phyloP scores from a whole-genome alignment of 2,888 invertebrate species.

The Hirtodrosophila confusa region DNA sequence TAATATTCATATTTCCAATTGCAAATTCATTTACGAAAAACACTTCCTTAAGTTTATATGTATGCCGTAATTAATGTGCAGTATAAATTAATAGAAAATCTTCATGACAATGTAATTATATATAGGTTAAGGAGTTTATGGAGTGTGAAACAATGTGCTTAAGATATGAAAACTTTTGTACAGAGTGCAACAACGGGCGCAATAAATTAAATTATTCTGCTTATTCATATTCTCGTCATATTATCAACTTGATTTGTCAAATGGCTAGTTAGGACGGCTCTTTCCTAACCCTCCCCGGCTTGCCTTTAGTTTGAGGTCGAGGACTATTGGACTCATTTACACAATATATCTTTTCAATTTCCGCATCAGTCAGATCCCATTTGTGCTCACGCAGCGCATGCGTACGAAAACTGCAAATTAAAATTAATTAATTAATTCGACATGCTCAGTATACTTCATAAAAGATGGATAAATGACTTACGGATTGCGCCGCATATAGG shows the following conservation, averaged over 20 bases:
- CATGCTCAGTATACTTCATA: neutral
- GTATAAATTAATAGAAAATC: slow-evolving; percentile 4
- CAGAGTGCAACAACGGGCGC: slow-evolving; percentile 18
- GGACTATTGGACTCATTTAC: slow-evolving; percentile 17
- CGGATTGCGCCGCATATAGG: slow-evolving; percentile 67
- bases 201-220: neutral
- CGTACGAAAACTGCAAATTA: slow-evolving; percentile 50
- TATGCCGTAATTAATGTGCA: neutral
- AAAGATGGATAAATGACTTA: slow-evolving; percentile 40
- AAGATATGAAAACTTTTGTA: slow-evolving; percentile 40
- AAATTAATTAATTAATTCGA: neutral
- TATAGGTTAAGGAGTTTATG: slow-evolving; percentile 3
- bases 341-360: slow-evolving; percentile 56
- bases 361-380: slow-evolving; percentile 55
- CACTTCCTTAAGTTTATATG: too few relatives aligned
- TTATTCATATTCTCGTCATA: slow-evolving; percentile 15
- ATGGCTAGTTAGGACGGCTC: slow-evolving; percentile 23
- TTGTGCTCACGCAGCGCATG: slow-evolving; percentile 67
- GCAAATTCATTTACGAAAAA: too few relatives aligned
- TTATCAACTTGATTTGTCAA: slow-evolving; percentile 21
- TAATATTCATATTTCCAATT: neutral
- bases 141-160: slow-evolving; percentile 12
- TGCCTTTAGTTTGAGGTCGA: slow-evolving; percentile 2
- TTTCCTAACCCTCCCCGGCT: slow-evolving; percentile 9
- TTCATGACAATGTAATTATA: neutral